Evolutionary conservation across 1,140 invertebrate species (phyloP).

Genomic region (Bombus pyrosoma): DNA sequence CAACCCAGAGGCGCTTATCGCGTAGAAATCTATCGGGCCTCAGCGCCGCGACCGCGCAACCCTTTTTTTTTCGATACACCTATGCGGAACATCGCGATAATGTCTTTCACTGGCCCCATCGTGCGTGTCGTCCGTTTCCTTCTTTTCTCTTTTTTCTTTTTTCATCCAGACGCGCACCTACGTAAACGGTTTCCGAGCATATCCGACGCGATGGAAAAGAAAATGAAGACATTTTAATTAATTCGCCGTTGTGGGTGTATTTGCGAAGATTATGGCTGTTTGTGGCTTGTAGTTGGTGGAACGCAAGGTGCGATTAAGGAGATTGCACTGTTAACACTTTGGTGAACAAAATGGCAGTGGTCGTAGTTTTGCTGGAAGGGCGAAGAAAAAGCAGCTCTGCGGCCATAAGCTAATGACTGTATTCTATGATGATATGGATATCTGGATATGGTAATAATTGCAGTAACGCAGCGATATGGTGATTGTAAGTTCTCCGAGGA

Average conservation of each 20-base stretch:
- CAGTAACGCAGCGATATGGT: no score
- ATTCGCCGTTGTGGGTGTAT: background rate
- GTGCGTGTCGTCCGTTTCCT: slow-evolving; percentile 14
- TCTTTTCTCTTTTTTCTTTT: no score
- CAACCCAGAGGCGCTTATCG: slow-evolving; percentile 74
- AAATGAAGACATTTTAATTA: background rate
- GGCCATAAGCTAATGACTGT: no score
- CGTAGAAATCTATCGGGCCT: slow-evolving; percentile 72
- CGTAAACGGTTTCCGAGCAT: background rate
- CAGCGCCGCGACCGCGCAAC: slow-evolving; percentile 65
- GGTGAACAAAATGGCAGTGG: background rate
- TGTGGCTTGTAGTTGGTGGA: background rate
- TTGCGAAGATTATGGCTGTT: background rate
- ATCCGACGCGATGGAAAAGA: background rate
- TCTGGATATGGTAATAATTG: no score
- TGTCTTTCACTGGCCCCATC: slow-evolving; percentile 34
- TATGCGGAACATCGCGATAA: slow-evolving; percentile 42
- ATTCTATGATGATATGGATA: no score
- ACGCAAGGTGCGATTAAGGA: no score
- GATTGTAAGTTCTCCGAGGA: no score
- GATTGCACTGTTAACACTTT: background rate
- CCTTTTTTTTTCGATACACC: slow-evolving; percentile 74
- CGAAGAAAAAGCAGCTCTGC: no score
- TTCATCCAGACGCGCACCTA: slow-evolving; percentile 20
- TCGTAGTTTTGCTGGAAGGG: background rate